Percentiles rank a stretch among this genome's conserved stretches.
Evolutionary conservation across 1,140 invertebrate species (phyloP).

Genomic region (Liolophura sinensis): DNA sequence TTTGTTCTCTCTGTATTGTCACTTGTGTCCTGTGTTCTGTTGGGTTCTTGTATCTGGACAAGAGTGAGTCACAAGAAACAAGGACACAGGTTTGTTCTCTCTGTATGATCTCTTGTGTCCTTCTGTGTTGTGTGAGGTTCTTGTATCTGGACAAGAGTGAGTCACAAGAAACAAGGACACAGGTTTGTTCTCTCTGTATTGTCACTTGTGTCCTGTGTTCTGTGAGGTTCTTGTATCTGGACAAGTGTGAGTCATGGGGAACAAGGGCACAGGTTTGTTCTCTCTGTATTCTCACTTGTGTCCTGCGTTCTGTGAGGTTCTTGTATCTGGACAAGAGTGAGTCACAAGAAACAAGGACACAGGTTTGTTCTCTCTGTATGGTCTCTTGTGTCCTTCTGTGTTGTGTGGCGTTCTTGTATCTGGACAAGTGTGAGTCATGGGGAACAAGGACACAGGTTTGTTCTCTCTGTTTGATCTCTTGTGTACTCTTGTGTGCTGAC

Average conservation of each 20-base stretch:
- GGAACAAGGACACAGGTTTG: no score
- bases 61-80: no score
- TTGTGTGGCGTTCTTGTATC: no score
- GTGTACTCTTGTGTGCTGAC: constrained; percentile 32
- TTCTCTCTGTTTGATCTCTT: no score
- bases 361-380: no score
- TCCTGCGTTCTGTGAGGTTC: constrained; percentile 46
- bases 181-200: constrained; percentile 50
- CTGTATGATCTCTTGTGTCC: no score
- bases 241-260: constrained; percentile 45
- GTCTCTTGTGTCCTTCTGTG: no score
- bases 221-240: constrained; percentile 49
- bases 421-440: no score
- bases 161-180: constrained; percentile 37
- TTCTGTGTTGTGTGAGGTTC: constrained; percentile 15
- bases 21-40: constrained; percentile 64
- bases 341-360: no score
- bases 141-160: constrained; percentile 50
- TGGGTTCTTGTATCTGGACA: constrained; percentile 6
- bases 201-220: constrained; percentile 67
- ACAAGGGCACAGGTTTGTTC: constrained; percentile 39
- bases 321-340: constrained; percentile 6
- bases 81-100: no score
- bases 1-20: constrained; percentile 57
- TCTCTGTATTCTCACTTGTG: constrained; percentile 66